Conservation (phyloP, 92 coral and sea anemone genomes). For the Actinostola sp. region DNA sequence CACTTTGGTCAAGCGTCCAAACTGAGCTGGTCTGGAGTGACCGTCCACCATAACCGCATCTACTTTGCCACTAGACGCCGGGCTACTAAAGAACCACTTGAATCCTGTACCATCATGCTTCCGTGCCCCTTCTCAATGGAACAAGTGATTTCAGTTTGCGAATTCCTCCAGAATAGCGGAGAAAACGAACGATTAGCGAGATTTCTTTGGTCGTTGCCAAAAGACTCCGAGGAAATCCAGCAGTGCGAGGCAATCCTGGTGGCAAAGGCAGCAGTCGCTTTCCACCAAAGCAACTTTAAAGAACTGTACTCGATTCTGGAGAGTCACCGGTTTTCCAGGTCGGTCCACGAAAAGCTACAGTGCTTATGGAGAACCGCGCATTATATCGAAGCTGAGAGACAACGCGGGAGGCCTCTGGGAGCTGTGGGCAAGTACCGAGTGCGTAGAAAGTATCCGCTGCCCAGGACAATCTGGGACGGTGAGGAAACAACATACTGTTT, state of each 20-base stretch:
- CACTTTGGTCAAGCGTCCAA: conserved; percentile 5
- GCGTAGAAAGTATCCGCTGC: conserved; percentile 89
- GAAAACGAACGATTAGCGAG: conserved; percentile 84
- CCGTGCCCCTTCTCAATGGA: conserved; percentile 90
- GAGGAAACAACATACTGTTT: conserved; percentile 95
- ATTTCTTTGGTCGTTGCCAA: conserved; percentile 96
- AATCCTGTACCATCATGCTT: no score
- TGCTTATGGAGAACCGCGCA: conserved; percentile 93
- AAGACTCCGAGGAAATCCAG: conserved; percentile 70
- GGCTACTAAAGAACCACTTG: no score
- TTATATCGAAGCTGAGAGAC: conserved; percentile 89
- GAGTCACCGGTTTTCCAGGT: conserved; percentile 70
- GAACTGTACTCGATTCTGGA: conserved; percentile 85
- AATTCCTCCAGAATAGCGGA: conserved; percentile 87
- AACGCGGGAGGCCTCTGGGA: conserved; percentile 85
- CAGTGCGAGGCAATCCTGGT: conserved; percentile 81
- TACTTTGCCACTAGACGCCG: no score
- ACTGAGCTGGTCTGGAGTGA: background rate
- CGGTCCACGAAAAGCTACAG: conserved; percentile 84
- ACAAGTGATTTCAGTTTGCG: conserved; percentile 88
- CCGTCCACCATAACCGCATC: no score
- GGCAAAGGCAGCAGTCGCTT: conserved; percentile 91
- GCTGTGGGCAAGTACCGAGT: conserved; percentile 96
- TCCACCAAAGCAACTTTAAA: conserved; percentile 78
- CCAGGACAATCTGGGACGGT: conserved; percentile 95